phyloP scores from a whole-genome alignment of 1,140 invertebrate species.

The Drosophila leontia region DNA sequence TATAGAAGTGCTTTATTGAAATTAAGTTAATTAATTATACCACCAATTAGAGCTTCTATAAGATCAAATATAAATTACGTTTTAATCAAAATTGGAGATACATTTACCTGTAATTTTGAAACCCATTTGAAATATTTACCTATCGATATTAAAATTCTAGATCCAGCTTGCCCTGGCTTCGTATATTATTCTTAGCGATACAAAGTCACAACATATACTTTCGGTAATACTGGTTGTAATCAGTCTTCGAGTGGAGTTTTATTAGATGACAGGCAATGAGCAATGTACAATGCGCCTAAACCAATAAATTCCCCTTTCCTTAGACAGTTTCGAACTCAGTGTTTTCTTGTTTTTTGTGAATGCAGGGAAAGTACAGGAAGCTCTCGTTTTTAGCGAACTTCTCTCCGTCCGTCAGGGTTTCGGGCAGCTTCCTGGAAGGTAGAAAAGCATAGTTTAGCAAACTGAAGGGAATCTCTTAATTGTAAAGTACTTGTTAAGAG shows the following conservation, averaged over 20 bases:
- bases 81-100: neutral
- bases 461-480: neutral
- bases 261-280: constrained; percentile 5
- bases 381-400: constrained; percentile 86
- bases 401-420: constrained; percentile 87
- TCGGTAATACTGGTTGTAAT: constrained; percentile 9
- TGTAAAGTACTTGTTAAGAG: constrained; percentile 84
- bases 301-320: neutral
- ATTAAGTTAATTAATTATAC: no score
- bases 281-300: constrained; percentile 15
- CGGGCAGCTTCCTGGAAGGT: constrained; percentile 84
- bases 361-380: constrained; percentile 59
- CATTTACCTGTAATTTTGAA: neutral
- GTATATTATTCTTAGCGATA: neutral
- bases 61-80: no score
- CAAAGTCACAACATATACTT: neutral
- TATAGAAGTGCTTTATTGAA: no score
- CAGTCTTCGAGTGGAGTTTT: constrained; percentile 16
- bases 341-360: constrained; percentile 1
- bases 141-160: neutral
- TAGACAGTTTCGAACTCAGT: neutral
- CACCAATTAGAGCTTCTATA: no score
- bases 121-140: neutral
- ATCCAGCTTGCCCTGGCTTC: neutral
- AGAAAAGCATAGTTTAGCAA: no score